Evolutionary conservation across 1,140 invertebrate species (phyloP).

Genomic region (Leptinotarsa texana): DNA sequence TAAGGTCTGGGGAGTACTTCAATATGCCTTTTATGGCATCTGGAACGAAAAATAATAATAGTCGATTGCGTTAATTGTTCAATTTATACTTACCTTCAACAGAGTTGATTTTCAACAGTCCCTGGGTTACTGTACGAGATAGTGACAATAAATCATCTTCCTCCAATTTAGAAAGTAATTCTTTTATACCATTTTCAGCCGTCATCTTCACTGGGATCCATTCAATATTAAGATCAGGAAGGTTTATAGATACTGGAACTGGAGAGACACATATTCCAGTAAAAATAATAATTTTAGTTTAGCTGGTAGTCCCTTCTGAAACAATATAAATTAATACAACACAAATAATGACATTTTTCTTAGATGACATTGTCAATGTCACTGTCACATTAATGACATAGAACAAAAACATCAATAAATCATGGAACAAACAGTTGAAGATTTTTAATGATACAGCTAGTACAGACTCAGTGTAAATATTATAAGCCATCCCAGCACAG

Average conservation of each 20-base stretch:
- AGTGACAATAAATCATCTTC: slow-evolving; percentile 45
- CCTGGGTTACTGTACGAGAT: slow-evolving; percentile 49
- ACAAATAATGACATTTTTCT: too few species aligned
- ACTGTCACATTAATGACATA: too few species aligned
- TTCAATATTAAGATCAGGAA: background rate
- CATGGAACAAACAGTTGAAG: too few species aligned
- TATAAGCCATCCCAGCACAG: too few species aligned
- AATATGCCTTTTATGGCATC: slow-evolving; percentile 57
- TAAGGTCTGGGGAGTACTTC: slow-evolving; percentile 53
- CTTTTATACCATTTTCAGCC: slow-evolving; percentile 34
- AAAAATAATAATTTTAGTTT: too few species aligned
- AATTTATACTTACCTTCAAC: slow-evolving; percentile 40
- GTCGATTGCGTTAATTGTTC: background rate
- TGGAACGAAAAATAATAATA: slow-evolving; percentile 48
- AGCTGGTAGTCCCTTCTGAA: too few species aligned
- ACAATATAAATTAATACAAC: too few species aligned
- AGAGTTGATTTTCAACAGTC: slow-evolving; percentile 45
- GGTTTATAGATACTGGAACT: background rate
- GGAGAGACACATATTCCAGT: background rate
- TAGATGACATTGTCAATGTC: too few species aligned
- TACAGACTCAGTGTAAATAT: too few species aligned
- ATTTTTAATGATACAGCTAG: too few species aligned
- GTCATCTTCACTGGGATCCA: background rate
- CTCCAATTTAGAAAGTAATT: slow-evolving; percentile 44
- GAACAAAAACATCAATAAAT: too few species aligned